Percentiles rank a stretch among this genome's conserved stretches.
phyloP scores from a whole-genome alignment of 2,797 vertebrate genomes.

The Cyclopterus lumpus region DNA sequence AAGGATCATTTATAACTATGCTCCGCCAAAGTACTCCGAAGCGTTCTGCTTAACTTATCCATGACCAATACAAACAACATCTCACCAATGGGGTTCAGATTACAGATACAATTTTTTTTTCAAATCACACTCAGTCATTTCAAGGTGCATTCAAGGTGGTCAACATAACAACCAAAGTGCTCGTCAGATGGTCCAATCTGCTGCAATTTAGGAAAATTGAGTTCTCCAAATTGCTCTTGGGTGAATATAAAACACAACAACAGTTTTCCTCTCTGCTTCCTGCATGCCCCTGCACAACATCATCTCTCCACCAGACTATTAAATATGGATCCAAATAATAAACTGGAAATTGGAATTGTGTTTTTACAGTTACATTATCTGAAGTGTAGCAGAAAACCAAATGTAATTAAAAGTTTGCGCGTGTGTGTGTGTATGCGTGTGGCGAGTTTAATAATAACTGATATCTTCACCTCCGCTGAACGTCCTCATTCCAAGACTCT shows the following conservation, averaged over 20 bases:
- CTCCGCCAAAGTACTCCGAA: not conserved
- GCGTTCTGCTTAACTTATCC: not conserved
- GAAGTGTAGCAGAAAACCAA: conserved; percentile 47
- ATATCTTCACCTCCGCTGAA: conserved; percentile 3
- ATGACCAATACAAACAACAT: not conserved
- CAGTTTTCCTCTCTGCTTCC: conserved; percentile 14
- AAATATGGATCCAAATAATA: conserved; percentile 56
- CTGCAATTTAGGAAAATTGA: conserved; percentile 20
- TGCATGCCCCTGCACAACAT: conserved; percentile 28
- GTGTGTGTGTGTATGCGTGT: not conserved
- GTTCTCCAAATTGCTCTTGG: not conserved
- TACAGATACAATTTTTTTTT: not conserved
- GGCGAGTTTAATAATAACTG: conserved; percentile 14
- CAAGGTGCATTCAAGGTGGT: not conserved
- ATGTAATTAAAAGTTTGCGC: conserved; percentile 48
- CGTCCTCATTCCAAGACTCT: conserved; percentile 24
- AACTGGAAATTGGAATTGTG: conserved; percentile 38
- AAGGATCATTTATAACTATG: not conserved
- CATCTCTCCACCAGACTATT: conserved; percentile 49
- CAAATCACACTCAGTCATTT: not conserved
- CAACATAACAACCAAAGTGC: not conserved
- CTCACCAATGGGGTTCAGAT: not conserved
- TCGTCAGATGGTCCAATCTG: not conserved
- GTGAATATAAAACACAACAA: conserved; percentile 18
- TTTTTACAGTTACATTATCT: conserved; percentile 43